Base-by-base conservation (phyloP, 2,797 vertebrate species). In the Micrastur ruficollis region DNA sequence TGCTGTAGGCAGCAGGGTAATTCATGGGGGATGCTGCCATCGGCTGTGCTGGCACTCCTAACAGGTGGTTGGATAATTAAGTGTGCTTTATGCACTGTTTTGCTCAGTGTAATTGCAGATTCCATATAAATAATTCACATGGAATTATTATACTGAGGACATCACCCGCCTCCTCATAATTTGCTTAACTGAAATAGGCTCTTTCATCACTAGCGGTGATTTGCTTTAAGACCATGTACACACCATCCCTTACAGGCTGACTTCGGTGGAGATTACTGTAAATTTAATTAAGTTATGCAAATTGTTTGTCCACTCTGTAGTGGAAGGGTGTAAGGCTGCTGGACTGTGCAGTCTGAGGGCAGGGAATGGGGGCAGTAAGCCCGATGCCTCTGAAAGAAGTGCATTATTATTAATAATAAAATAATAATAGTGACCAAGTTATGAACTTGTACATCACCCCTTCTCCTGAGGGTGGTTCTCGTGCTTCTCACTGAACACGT, bases 51-150 rank as follows among this genome's bases (percentile, higher is more conserved):
- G 93, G 86, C 66, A 84, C 93, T 97, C 94, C 97, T 97, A 98
- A 98, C 98, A 98, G 98, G 97, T 96, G 98, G 97, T 97, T 97
- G 97, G 97, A 97, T 98, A 98, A 98, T 98, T 98, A 98, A 98
- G 98, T 97, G 97, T 98, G 98, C 96, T 96, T 97, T 98, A 98
- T 98, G 97, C 97, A 97, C 97, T 98, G 97, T 97, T 98, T 98
- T 98, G 98, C 97, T 97, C 79, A 18, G 96, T 97, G 97, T 98
- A 98, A 98, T 98, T 98, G 98, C 97, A 96, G 98, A 98, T 98
- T 98, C 98, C 93, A 56, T 97, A 98, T 98, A 98, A 99, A 98
- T 98, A 98, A 99, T 98, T 98, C 97, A 98, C 95, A 86, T 72
- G 97, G 97, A 98, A 98, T 98, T 97, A 98, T 98, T 98, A 97